phyloP scores from a whole-genome alignment of 2,113 vertebrate genomes.

The Aspiorhynchus laticeps region DNA sequence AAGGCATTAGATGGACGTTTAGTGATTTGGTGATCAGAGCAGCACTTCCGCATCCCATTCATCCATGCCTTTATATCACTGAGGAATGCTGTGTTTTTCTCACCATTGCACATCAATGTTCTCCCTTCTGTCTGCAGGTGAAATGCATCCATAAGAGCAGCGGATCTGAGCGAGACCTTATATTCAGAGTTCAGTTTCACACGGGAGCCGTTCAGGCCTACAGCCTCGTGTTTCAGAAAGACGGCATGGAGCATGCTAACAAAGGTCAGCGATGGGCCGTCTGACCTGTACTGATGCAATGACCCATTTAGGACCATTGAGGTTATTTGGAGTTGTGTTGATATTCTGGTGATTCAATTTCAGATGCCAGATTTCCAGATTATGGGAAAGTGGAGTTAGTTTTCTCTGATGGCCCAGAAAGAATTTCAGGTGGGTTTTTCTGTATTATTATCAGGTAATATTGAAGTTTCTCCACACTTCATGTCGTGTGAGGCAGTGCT shows the following conservation, averaged over 20 bases:
- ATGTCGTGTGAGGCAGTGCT: neutral
- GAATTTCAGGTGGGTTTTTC: constrained; percentile 76
- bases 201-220: constrained; percentile 89
- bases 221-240: constrained; percentile 85
- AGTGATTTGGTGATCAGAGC: neutral
- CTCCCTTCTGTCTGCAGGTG: constrained; percentile 71
- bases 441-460: neutral
- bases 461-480: neutral
- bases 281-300: neutral
- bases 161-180: constrained; percentile 79
- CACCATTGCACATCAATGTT: neutral
- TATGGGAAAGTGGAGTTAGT: constrained; percentile 90
- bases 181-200: constrained; percentile 96
- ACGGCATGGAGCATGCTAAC: constrained; percentile 88
- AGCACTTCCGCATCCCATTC: too few relatives aligned
- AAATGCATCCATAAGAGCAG: constrained; percentile 93
- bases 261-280: constrained; percentile 74
- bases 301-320: neutral
- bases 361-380: constrained; percentile 91
- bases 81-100: neutral
- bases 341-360: constrained; percentile 61
- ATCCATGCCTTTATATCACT: neutral
- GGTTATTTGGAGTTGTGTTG: neutral
- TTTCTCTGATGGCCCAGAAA: constrained; percentile 90
- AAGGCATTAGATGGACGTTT: too few relatives aligned